Percentiles rank a stretch among this genome's conserved stretches.
phyloP scores from a whole-genome alignment of 2,113 vertebrate species.

The Dinomys branickii region DNA sequence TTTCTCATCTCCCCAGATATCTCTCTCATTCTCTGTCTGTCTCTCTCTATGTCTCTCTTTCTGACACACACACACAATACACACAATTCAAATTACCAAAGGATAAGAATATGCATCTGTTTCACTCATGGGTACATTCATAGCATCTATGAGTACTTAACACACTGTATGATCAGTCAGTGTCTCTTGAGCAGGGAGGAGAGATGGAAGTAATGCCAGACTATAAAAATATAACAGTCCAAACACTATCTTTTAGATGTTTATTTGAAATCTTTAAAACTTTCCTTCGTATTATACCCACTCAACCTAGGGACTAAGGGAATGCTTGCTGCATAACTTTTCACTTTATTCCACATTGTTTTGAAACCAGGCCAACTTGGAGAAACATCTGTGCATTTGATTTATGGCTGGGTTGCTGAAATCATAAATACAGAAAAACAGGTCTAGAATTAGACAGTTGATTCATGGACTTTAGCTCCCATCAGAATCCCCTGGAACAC shows the following conservation, averaged over 20 bases:
- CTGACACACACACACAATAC: background rate
- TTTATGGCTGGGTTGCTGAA: background rate
- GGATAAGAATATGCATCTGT: background rate
- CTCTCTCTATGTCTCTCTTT: too few species aligned
- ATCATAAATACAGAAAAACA: constrained; percentile 10
- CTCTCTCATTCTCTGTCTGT: too few species aligned
- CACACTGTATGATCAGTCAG: background rate
- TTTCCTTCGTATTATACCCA: background rate
- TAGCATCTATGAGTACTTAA: background rate
- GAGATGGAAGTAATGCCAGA: background rate
- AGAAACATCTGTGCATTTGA: constrained; percentile 27
- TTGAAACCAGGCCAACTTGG: background rate
- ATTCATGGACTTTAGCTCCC: background rate
- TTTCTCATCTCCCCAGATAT: background rate
- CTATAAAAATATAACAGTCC: background rate
- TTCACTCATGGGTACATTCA: background rate
- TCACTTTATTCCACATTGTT: background rate
- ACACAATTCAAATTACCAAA: background rate
- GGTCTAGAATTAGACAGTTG: background rate
- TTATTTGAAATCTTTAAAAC: constrained; percentile 4
- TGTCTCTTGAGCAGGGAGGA: background rate
- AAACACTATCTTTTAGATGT: background rate
- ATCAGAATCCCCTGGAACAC: background rate
- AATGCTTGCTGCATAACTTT: background rate
- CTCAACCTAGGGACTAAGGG: background rate